Evolutionary conservation across 2,888 invertebrate genomes (phyloP), one percentile per base, ranked within the genome.

Genomic region (Eledona agricola): DNA sequence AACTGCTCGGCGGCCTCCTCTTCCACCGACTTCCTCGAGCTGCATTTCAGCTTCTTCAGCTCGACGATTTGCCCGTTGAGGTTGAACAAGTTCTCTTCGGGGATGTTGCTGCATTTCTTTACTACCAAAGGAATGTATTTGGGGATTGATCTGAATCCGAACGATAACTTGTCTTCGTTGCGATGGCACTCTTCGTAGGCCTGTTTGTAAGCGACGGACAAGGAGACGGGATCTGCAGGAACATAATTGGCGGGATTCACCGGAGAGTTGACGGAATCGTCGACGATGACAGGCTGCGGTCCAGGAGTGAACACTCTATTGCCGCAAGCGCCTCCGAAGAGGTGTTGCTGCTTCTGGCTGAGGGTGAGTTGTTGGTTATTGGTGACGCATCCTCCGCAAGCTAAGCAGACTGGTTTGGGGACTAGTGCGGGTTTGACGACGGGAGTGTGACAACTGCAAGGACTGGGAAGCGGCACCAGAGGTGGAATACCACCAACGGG

Each of bases 51-150:
- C 4, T 65, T 59, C 55, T 77, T 79, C 11, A 81, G 65, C 54
- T 81, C 81, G 22, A 82, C 78, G 4, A 82, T 72, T 26, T 79
- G 77, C 15, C 75, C 79, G 28, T 81, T 80, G n/a, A 81, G 63
- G n/a, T 70, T 72, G 55, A 76, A 76, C 2, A 83, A 71, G 49
- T 77, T 77, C 58, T 81, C 72, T 63, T 83, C 83, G 1, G 80
- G 77, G 11, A 82, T 72, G 13, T 77, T 72, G 4, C 64, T 65
- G 7, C 22, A 1, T 20, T 13, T 3, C 38, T 38, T 13, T 7
- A 28, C 2, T 12, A 7, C 6, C 7, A 2, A 29, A 17, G 71
- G 67, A 0, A 70, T 67, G 37, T 82, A 79, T 7, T 73, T 64
- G 1, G 83, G 83, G 6, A 75, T 51, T 7, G 75, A 77, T 4